Percentiles rank a stretch among this genome's conserved stretches.
Evolutionary conservation across 2,797 vertebrate genomes (phyloP).

Genomic region (Cryptoblepharus egeriae): DNA sequence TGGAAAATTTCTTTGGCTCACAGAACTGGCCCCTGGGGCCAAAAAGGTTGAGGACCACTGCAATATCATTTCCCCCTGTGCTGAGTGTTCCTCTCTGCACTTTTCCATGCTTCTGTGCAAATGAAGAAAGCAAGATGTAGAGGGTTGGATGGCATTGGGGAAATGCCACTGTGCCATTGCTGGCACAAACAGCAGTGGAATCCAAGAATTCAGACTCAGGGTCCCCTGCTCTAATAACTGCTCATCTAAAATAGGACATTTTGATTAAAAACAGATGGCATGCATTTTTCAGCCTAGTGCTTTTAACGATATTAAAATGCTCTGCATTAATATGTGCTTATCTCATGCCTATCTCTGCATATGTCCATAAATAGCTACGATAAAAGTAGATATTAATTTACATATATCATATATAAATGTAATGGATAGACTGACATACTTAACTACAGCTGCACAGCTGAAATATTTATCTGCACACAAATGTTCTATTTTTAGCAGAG

Average conservation of each 20-base stretch:
- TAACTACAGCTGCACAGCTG: conserved; percentile 65
- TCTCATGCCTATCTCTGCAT: conserved; percentile 57
- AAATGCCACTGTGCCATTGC: conserved; percentile 28
- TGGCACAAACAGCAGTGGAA: conserved; percentile 59
- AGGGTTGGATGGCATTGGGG: conserved; percentile 43
- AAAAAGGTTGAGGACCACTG: no score
- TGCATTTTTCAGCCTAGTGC: conserved; percentile 62
- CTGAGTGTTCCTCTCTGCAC: not conserved
- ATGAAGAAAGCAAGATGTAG: conserved; percentile 44
- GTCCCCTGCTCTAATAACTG: conserved; percentile 61
- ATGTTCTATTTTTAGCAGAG: conserved; percentile 43
- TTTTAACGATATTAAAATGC: conserved; percentile 70
- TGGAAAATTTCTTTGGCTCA: no score
- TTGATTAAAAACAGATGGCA: conserved; percentile 73
- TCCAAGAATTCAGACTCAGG: conserved; percentile 55
- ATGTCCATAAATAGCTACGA: conserved; percentile 58
- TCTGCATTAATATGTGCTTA: conserved; percentile 65
- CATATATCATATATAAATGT: conserved; percentile 57
- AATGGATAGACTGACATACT: conserved; percentile 66
- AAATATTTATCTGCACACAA: conserved; percentile 59
- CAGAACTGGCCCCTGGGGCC: no score
- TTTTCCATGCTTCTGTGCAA: conserved; percentile 26
- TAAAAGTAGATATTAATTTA: conserved; percentile 66
- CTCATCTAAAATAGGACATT: conserved; percentile 68
- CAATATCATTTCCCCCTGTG: no score